Evolutionary conservation across 2,888 invertebrate genomes (phyloP).

Genomic region (Candidula unifasciata): DNA sequence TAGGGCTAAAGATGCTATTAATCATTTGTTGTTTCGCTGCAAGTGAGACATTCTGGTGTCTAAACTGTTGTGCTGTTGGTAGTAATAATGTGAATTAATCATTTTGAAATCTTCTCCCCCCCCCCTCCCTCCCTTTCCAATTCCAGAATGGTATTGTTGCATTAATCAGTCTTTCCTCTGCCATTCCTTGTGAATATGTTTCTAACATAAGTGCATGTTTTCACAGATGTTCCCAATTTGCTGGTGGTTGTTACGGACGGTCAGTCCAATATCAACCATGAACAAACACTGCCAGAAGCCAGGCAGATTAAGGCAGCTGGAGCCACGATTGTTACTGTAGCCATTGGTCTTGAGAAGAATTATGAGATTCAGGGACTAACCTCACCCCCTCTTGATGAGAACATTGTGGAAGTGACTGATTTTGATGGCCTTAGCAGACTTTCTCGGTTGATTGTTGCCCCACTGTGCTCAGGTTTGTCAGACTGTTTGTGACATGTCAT

Average conservation of each 20-base stretch:
- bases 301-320: conserved; percentile 64
- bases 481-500: not conserved
- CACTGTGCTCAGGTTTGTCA: conserved; percentile 72
- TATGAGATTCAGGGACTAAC: conserved; percentile 71
- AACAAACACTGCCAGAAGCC: conserved; percentile 72
- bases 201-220: not conserved
- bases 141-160: too few species aligned
- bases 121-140: too few species aligned
- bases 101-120: too few species aligned
- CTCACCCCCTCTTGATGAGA: conserved; percentile 68
- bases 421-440: conserved; percentile 67
- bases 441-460: conserved; percentile 65
- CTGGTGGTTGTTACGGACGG: conserved; percentile 71
- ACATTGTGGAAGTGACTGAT: conserved; percentile 70
- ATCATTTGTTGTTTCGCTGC: too few species aligned
- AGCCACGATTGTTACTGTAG: conserved; percentile 68
- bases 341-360: conserved; percentile 65
- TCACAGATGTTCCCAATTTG: conserved; percentile 67
- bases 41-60: too few species aligned
- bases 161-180: too few species aligned
- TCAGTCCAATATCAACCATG: conserved; percentile 72
- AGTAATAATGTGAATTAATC: too few species aligned
- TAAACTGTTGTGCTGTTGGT: too few species aligned
- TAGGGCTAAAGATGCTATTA: too few species aligned
- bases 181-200: too few species aligned